Conservation (phyloP, 1,140 invertebrate genomes). For the Tetramorium simillimum region DNA sequence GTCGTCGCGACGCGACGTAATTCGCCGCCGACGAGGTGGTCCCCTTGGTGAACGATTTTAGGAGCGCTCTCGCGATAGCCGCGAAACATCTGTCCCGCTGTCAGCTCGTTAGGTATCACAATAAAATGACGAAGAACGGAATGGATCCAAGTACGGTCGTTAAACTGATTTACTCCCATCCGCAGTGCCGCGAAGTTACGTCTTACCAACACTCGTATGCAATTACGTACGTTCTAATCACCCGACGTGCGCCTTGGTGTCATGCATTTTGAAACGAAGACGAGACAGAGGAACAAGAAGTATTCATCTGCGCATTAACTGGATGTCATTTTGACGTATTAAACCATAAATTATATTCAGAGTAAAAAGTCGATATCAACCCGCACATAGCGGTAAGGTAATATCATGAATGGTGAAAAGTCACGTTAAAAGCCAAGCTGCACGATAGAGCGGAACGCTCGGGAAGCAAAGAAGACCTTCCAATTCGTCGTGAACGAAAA, state of each 20-base stretch:
- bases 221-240: constrained; percentile 5
- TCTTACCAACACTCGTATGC: neutral
- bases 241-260: neutral
- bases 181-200: neutral
- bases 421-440: neutral
- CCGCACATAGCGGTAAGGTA: no score
- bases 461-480: neutral
- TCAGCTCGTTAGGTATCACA: constrained; percentile 56
- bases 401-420: neutral
- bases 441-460: neutral
- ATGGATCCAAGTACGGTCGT: constrained; percentile 38
- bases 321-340: neutral
- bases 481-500: neutral
- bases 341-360: neutral
- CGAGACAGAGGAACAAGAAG: constrained; percentile 30
- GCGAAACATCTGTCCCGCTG: constrained; percentile 51
- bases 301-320: neutral
- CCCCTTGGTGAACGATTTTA: constrained; percentile 32
- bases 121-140: constrained; percentile 42
- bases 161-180: constrained; percentile 45
- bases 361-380: neutral
- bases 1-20: constrained; percentile 28
- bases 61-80: constrained; percentile 33
- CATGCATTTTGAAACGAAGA: constrained; percentile 61
- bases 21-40: constrained; percentile 45